Percentiles rank a stretch among this genome's conserved stretches.
Evolutionary conservation across 2,113 vertebrate species (phyloP).

Genomic region (Cranoglanis bouderius): DNA sequence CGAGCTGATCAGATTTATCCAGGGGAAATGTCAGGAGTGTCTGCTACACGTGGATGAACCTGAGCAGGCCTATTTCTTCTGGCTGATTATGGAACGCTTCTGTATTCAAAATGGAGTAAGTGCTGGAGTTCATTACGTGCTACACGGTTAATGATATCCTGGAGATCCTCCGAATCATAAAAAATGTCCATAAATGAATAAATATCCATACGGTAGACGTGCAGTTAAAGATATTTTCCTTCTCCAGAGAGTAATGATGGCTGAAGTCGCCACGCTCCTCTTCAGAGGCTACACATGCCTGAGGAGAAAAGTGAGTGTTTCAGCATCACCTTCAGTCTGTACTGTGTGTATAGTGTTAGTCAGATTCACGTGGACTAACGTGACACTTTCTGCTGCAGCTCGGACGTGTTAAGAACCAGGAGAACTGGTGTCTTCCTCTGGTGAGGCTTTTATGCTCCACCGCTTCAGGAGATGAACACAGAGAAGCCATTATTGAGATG

Average conservation of each 20-base stretch:
- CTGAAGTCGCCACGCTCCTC: too few species aligned
- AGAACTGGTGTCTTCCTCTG: background rate
- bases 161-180: too few species aligned
- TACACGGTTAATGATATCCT: too few species aligned
- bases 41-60: background rate
- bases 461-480: background rate
- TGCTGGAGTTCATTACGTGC: background rate
- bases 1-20: background rate
- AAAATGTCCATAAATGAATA: too few species aligned
- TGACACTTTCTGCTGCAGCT: background rate
- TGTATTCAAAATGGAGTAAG: background rate
- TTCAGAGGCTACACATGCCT: too few species aligned
- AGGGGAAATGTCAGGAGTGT: background rate
- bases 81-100: background rate
- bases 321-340: too few species aligned
- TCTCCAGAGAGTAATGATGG: too few species aligned
- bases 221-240: too few species aligned
- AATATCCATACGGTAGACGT: too few species aligned
- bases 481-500: background rate
- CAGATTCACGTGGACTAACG: background rate
- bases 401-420: background rate
- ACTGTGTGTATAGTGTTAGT: background rate
- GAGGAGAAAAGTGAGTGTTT: too few species aligned
- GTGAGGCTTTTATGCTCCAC: background rate
- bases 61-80: background rate